phyloP scores from a whole-genome alignment of 35 echinoderm and acorn worm species.

The Lytechinus variegatus region DNA sequence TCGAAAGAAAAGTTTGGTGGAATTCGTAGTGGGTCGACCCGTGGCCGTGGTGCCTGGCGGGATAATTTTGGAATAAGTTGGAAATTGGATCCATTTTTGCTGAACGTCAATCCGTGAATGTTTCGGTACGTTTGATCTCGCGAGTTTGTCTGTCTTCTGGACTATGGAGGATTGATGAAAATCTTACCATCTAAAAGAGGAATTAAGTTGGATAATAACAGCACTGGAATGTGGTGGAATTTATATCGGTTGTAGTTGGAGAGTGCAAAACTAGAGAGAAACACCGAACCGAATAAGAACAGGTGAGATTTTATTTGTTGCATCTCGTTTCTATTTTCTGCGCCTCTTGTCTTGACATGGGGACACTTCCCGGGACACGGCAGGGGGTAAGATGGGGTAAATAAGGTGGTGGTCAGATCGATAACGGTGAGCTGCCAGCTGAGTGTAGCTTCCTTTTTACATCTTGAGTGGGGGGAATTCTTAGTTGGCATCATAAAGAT shows the following conservation, averaged over 20 bases:
- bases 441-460: too few relatives aligned
- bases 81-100: neutral
- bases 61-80: neutral
- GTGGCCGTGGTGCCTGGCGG: neutral
- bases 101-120: too few relatives aligned
- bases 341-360: too few relatives aligned
- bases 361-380: too few relatives aligned
- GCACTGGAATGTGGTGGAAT: neutral
- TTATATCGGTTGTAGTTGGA: neutral
- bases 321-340: too few relatives aligned
- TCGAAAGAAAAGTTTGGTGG: neutral
- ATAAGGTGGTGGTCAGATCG: too few relatives aligned
- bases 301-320: too few relatives aligned
- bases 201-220: neutral
- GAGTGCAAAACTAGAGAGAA: neutral
- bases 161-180: neutral
- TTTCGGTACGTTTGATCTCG: neutral
- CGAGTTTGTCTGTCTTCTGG: neutral
- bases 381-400: too few relatives aligned
- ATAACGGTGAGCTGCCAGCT: too few relatives aligned
- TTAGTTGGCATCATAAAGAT: too few relatives aligned
- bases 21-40: neutral
- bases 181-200: neutral
- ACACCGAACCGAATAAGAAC: too few relatives aligned
- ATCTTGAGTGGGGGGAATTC: too few relatives aligned